A percentile compares a stretch with the other conserved stretches of the same genome.
Conservation (phyloP, 2,113 vertebrate species). For the Oenanthe oenanthe region DNA sequence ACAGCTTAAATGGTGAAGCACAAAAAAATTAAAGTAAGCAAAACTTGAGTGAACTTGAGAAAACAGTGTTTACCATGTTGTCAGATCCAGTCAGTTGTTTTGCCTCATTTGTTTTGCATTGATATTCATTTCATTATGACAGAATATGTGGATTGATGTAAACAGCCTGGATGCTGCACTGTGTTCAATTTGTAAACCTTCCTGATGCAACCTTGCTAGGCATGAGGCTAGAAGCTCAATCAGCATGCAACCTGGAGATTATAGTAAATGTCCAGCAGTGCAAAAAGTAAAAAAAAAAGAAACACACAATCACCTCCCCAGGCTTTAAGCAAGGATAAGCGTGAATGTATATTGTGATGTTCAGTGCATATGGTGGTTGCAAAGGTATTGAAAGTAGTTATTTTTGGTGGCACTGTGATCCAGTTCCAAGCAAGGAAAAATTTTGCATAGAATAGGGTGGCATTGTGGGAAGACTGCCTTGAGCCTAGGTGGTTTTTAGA, state of each 20-base stretch:
- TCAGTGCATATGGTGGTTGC: neutral
- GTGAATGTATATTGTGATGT: neutral
- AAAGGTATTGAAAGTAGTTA: neutral
- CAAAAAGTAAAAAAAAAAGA: neutral
- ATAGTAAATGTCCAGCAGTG: neutral
- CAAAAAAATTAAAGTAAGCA: slow-evolving; percentile 1
- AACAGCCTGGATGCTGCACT: neutral
- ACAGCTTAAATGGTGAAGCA: neutral
- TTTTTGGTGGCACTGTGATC: neutral
- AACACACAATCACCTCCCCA: accelerated
- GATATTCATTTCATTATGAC: neutral
- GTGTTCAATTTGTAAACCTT: neutral
- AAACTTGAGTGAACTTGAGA: neutral
- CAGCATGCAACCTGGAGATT: neutral
- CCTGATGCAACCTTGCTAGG: neutral
- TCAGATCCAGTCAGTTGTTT: neutral
- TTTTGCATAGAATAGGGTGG: neutral
- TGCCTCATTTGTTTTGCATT: neutral
- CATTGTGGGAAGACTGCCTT: neutral
- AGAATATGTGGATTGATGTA: neutral
- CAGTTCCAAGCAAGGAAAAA: neutral
- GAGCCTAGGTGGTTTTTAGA: neutral
- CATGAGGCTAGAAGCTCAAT: neutral
- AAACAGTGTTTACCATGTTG: neutral
- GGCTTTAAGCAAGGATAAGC: neutral